Evolutionary conservation across 2,113 vertebrate species (phyloP).

Genomic region (Columba janthina): DNA sequence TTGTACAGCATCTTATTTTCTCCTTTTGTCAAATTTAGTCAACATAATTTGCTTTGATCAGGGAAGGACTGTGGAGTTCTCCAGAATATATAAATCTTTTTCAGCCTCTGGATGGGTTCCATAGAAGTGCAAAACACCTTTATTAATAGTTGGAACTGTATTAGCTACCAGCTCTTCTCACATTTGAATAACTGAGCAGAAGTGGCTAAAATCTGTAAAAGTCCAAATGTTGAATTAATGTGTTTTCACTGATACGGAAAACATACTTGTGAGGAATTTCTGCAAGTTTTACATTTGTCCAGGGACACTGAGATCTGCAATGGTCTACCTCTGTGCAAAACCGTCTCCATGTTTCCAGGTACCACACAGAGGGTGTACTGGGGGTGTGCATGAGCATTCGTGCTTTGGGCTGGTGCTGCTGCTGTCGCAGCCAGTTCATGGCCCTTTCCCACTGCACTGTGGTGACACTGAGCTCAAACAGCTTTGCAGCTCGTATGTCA

Average conservation of each 20-base stretch:
- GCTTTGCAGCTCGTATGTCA: rapidly evolving
- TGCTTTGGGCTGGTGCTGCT: neutral
- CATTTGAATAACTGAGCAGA: neutral
- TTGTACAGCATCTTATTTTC: neutral
- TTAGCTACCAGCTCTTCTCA: neutral
- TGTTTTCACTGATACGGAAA: neutral
- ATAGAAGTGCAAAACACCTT: neutral
- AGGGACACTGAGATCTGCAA: neutral
- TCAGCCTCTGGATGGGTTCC: neutral
- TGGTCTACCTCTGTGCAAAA: neutral
- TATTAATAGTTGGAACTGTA: neutral
- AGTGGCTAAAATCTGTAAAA: neutral
- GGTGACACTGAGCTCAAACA: neutral
- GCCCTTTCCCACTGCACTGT: rapidly evolving
- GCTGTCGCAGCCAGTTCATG: rapidly evolving
- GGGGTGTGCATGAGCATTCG: rapidly evolving
- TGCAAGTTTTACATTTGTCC: neutral
- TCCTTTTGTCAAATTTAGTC: neutral
- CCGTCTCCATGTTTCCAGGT: neutral
- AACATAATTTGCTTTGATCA: neutral
- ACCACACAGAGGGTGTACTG: neutral
- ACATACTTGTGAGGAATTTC: rapidly evolving
- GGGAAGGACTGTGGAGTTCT: neutral
- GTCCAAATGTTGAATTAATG: neutral
- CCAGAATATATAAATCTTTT: neutral